Evolutionary conservation across 2,888 invertebrate species (phyloP), one percentile per base, ranked within the genome.

Genomic region (Lapara coniferarum): DNA sequence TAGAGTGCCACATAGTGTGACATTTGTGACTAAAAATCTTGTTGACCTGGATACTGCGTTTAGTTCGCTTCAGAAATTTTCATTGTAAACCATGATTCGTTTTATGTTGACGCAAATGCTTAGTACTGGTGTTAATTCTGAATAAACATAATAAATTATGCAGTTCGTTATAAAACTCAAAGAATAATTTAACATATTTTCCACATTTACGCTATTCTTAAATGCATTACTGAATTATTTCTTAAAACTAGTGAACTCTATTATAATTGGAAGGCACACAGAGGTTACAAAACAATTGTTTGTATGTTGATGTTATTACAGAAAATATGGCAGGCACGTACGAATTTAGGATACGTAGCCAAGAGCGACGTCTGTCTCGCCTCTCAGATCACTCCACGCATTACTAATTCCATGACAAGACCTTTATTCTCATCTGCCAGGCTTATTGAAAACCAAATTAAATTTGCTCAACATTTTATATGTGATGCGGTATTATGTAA

Each of bases 11-110:
- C 49, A 63, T 19, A 19, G 19, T 49, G 19, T 7, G 46, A 63
- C 63, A 63, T 63, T 63, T 49, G 49, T 63, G 49, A 63, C 63
- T 19, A 49, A 63, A 63, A 16, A 63, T 49, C 49, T 63, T 49
- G 19, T 49, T 63, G 49, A 25, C 63, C 63, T 46, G 49, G 12
- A 4, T 46, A 7, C 49, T 46, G 6, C 10, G 13, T 13, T 56
- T 56, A 19, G 13, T 13, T 10, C 1, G 19, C 19, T 6, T 16
- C 6, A 13, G 13, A 14, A 8, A 16, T 25, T 13, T 30, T 30
- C 37, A 0, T 0, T 12, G 19, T 51, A 51, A 51, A 51, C 4
- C 10, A 2, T 37, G 37, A 8, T 37, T 37, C 5, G 5, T 37
- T 37, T 5, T 8, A 8, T 8, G 7, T 7, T 37, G 8, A 37